A percentile compares a stretch with the other conserved stretches of the same genome.
These are phyloP conservation scores for Aphelenchoides besseyi DNA, from an alignment of 1,140 invertebrate genomes.

Conservation along the genomic window DNA sequence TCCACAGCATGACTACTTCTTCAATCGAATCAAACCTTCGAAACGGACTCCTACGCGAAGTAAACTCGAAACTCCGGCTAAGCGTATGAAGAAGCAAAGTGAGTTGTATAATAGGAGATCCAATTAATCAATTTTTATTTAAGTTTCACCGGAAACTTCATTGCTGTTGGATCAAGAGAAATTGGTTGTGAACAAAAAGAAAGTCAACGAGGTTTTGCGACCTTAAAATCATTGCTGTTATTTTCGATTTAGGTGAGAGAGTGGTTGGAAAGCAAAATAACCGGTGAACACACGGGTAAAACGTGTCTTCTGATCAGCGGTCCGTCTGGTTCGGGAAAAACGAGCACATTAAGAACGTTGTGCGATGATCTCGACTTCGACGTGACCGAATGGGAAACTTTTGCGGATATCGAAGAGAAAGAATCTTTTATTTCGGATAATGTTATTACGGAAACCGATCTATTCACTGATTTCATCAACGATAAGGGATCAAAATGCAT, in stretches of 20 bases:
- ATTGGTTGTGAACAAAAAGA: slow-evolving; percentile 2
- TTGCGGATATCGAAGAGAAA: neutral
- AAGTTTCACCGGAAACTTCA: too few species aligned
- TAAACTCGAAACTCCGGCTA: too few species aligned
- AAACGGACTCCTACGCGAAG: too few species aligned
- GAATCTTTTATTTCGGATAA: neutral
- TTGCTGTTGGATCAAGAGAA: too few species aligned
- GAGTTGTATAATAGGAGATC: too few species aligned
- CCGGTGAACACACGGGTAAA: neutral
- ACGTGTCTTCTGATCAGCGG: neutral
- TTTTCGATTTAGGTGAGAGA: neutral
- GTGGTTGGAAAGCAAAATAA: neutral
- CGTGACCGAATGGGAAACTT: neutral
- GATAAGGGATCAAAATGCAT: neutral
- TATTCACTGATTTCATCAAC: neutral
- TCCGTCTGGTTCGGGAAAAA: neutral
- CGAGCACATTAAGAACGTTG: neutral
- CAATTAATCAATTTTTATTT: too few species aligned
- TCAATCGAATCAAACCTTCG: too few species aligned
- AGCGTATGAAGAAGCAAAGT: too few species aligned
- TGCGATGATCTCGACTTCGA: slow-evolving; percentile 6
- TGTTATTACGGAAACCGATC: neutral
- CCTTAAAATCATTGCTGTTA: neutral
- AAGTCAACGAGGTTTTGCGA: neutral
- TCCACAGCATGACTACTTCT: too few species aligned